Conservation (phyloP, 2,113 vertebrate genomes). For the Delphinus delphis region DNA sequence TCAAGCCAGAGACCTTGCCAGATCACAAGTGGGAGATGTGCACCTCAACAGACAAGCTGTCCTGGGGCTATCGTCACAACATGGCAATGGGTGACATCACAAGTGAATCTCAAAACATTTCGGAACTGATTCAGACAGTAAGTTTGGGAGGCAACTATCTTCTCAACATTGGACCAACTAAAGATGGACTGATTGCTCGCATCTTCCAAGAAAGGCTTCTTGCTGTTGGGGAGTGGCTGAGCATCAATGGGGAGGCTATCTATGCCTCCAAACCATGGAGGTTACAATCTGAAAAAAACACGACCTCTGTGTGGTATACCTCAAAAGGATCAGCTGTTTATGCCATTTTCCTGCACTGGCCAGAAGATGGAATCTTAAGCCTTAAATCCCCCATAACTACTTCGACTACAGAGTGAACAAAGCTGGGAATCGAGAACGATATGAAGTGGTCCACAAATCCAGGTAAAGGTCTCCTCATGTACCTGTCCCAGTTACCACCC, state of each 20-base stretch:
- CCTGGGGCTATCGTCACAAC: conserved; percentile 94
- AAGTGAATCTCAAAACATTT: conserved; percentile 84
- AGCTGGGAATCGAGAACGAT: conserved; percentile 84
- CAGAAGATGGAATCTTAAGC: conserved; percentile 70
- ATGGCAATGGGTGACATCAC: conserved; percentile 87
- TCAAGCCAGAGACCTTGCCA: conserved; percentile 86
- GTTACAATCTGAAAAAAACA: conserved; percentile 88
- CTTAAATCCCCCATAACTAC: conserved; percentile 80
- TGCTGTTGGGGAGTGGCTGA: conserved; percentile 92
- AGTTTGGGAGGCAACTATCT: conserved; percentile 97
- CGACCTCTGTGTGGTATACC: conserved; percentile 88
- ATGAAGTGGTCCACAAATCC: conserved; percentile 86
- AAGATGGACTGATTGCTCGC: conserved; percentile 90
- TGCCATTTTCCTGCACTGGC: conserved; percentile 86
- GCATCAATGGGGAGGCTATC: conserved; percentile 92
- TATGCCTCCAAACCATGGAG: conserved; percentile 93
- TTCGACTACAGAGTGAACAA: conserved; percentile 83
- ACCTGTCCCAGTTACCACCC: conserved; percentile 81
- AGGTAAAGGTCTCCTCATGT: conserved; percentile 82
- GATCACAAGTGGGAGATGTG: conserved; percentile 98
- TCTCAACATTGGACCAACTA: conserved; percentile 93
- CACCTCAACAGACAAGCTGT: conserved; percentile 89
- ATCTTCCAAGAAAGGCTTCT: conserved; percentile 94
- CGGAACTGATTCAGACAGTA: conserved; percentile 91
- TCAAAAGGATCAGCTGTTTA: conserved; percentile 83